Conservation (phyloP, 2,797 vertebrate species). For the Botia almorhae region DNA sequence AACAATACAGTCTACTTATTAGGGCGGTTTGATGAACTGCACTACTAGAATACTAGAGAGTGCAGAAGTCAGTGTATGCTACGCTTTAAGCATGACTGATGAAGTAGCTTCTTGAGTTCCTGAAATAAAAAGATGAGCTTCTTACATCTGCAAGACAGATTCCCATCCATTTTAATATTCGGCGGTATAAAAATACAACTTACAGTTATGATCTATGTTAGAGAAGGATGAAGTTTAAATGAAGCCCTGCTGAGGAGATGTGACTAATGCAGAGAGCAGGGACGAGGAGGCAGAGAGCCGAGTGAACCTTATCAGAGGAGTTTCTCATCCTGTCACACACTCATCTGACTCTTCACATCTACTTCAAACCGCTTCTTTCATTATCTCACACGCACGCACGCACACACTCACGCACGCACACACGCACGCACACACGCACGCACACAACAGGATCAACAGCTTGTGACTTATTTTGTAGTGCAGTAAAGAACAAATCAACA, state of each 20-base stretch:
- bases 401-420: no score
- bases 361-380: not conserved
- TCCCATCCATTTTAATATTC: not conserved
- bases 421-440: slow-evolving; percentile 12
- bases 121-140: no score
- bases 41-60: slow-evolving; percentile 33
- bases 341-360: not conserved
- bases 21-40: not conserved
- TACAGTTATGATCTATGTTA: slow-evolving; percentile 38
- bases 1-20: slow-evolving; percentile 3
- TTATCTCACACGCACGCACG: no score
- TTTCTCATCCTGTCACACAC: slow-evolving; percentile 39
- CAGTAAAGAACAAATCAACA: not conserved
- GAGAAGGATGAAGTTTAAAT: no score
- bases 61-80: not conserved
- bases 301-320: slow-evolving; percentile 74
- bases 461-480: slow-evolving; percentile 34
- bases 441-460: slow-evolving; percentile 70
- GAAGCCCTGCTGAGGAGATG: slow-evolving; percentile 44
- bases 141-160: not conserved
- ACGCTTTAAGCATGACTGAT: not conserved
- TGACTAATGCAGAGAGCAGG: slow-evolving; percentile 24
- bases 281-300: slow-evolving; percentile 50
- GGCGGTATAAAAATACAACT: not conserved
- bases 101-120: slow-evolving; percentile 11